phyloP scores from a whole-genome alignment of 2,888 invertebrate species.

The Pogonocherus hispidulus region DNA sequence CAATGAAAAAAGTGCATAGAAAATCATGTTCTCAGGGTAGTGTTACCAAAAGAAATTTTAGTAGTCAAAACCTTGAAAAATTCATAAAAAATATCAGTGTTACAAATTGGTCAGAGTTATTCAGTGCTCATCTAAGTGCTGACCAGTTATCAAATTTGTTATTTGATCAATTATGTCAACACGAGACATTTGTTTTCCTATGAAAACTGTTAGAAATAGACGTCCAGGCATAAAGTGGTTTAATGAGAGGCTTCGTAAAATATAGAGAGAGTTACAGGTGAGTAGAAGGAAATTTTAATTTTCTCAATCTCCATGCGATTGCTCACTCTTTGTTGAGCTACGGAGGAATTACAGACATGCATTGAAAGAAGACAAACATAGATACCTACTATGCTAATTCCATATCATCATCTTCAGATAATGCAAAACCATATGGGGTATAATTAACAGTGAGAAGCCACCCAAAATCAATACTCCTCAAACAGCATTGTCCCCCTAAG shows the following conservation, averaged over 20 bases:
- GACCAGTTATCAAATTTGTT: not conserved
- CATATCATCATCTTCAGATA: not conserved
- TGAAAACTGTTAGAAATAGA: not conserved
- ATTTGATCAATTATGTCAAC: not conserved
- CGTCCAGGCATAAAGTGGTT: not conserved
- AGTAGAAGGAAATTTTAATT: not conserved
- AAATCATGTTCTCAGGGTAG: not conserved
- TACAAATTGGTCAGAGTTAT: not conserved
- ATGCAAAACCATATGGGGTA: not conserved
- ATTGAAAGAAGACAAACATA: not conserved
- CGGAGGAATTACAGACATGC: not conserved
- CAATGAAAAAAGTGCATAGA: not conserved
- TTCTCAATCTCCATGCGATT: not conserved
- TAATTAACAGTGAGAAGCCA: not conserved
- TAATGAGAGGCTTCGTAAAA: not conserved
- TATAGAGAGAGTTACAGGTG: not conserved
- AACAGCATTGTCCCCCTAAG: not conserved
- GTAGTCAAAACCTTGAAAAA: not conserved
- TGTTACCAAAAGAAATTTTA: not conserved
- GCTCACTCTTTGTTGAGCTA: not conserved
- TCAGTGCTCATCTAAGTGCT: not conserved
- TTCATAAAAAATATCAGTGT: not conserved
- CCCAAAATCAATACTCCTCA: too few relatives aligned
- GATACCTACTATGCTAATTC: not conserved
- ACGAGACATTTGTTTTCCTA: not conserved